Conservation (phyloP, 2,113 vertebrate species). For the Bubo bubo region DNA sequence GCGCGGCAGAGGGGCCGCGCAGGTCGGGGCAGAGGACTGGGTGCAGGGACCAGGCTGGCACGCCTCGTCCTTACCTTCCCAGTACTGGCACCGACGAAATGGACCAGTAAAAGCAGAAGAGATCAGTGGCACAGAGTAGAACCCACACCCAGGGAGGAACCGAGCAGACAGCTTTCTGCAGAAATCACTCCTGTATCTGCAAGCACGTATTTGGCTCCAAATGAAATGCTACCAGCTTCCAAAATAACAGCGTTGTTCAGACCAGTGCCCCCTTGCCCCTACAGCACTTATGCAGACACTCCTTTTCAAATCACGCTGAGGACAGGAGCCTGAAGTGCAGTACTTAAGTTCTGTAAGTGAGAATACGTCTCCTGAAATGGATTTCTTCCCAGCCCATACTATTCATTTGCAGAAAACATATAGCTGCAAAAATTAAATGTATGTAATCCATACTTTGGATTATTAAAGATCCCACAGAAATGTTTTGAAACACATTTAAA, state of each 20-base stretch:
- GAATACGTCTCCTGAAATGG: neutral
- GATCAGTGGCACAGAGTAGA: accelerated
- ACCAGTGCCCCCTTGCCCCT: neutral
- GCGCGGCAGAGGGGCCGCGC: neutral
- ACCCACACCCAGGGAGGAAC: neutral
- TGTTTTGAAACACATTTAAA: neutral
- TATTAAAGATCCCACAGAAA: neutral
- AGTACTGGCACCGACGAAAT: accelerated
- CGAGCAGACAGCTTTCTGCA: neutral
- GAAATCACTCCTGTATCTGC: neutral
- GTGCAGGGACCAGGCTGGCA: neutral
- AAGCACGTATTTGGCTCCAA: neutral
- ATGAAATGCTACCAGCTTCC: neutral
- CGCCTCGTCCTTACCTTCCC: neutral
- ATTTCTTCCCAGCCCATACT: neutral
- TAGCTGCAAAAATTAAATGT: neutral
- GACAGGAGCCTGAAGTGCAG: neutral
- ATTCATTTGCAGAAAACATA: neutral
- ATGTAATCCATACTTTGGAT: neutral
- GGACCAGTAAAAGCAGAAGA: neutral
- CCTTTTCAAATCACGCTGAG: neutral
- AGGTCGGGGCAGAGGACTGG: neutral
- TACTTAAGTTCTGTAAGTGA: neutral
- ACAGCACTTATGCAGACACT: neutral
- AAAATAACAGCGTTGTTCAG: neutral